Evolutionary conservation across 2,888 invertebrate species (phyloP), one percentile per base, ranked within the genome.

Genomic region (Platycheirus rosarum): DNA sequence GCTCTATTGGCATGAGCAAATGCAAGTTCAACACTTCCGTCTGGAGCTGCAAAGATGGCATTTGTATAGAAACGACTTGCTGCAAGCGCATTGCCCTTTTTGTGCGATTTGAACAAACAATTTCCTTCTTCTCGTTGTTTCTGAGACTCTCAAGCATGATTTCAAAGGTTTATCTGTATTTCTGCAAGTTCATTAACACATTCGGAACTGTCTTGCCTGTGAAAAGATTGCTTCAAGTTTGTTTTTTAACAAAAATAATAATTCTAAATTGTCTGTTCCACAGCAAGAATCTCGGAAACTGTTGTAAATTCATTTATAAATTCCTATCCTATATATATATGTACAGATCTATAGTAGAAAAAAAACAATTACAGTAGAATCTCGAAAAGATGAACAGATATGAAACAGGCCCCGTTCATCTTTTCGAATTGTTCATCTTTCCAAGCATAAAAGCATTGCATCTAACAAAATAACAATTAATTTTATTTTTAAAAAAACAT

Each of bases 1-100:
- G 88, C 90, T 0, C 90, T 86, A 84, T 90, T 90, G 0, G 90
- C 91, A 85, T 86, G 88, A 0, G 87, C 88, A 35, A 90, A 57
- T 0, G 88, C 82, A 0, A 88, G 82, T 29, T 87, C 85, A 1
- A 85, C 85, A 2, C 75, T 60, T 0, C 79, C 86, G 9, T 84
- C 75, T 32, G 87, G 86, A 0, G 89, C 88, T 3, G 86, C 82
- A 8, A 87, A 85, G 13, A 90, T 88, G 0, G 90, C 89, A 42
- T 85, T 74, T 2, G 89, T 89, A 29, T 90, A 90, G 0, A 86
- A 74, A 1, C 84, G 84, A 35, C 86, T 86, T 1, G 89, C 89
- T 2, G 68, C 68, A 0, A 88, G 79, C 2, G 82, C 70, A 74
- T 85, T 86, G 3, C 7, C 26, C 49, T 44, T 46, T 13, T 63